phyloP scores from a whole-genome alignment of 2,888 invertebrate genomes.

The Odontocolon sp. region DNA sequence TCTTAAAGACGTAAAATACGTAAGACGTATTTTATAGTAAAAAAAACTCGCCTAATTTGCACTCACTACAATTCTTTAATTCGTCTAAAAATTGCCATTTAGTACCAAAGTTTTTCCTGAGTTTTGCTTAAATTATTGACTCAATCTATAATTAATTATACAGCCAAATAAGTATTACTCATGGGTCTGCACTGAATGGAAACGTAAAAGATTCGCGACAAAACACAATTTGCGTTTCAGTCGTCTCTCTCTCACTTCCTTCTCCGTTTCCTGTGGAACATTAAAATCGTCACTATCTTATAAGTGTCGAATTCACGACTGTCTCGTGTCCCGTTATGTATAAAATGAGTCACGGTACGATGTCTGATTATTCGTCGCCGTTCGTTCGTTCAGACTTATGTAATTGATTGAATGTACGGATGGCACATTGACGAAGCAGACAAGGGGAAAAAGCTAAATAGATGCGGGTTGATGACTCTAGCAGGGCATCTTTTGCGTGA shows the following conservation, averaged over 20 bases:
- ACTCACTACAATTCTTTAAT: too few relatives aligned
- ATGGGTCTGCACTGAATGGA: too few relatives aligned
- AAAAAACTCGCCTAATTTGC: too few relatives aligned
- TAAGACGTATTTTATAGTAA: too few relatives aligned
- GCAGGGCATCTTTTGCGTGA: background rate
- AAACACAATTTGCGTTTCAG: constrained; percentile 1
- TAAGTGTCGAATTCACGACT: constrained; percentile 27
- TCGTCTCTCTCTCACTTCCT: constrained; percentile 6
- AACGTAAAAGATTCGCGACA: background rate
- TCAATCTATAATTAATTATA: too few relatives aligned
- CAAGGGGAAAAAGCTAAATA: constrained; percentile 14
- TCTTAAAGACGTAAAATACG: too few relatives aligned
- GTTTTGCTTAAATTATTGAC: background rate
- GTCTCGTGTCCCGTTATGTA: constrained; percentile 18
- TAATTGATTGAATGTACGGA: constrained; percentile 47
- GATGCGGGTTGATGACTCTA: constrained; percentile 53
- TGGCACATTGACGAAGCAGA: constrained; percentile 10
- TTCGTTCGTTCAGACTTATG: constrained; percentile 42
- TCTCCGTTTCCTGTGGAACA: constrained; percentile 31
- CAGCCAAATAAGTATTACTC: too few relatives aligned
- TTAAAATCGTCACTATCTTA: background rate
- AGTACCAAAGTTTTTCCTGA: background rate
- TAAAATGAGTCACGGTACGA: constrained; percentile 46
- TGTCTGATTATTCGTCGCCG: constrained; percentile 45
- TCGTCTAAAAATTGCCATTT: too few relatives aligned